Evolutionary conservation across 2,797 vertebrate genomes (phyloP).

Genomic region (Lepus townsendii): DNA sequence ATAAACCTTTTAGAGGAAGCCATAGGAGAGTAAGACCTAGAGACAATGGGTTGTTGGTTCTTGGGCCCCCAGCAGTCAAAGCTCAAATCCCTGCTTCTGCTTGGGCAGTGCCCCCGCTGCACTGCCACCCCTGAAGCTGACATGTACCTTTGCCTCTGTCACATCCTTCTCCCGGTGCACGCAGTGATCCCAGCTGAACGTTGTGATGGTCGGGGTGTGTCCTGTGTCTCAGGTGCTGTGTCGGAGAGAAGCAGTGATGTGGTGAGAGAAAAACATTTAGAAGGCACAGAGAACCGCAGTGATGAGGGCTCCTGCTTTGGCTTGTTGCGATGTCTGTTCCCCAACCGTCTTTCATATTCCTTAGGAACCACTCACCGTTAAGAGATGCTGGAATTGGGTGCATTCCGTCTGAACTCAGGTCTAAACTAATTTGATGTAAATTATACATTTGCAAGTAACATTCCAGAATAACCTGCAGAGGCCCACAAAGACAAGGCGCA

Average conservation of each 20-base stretch:
- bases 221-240: background rate
- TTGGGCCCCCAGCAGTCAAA: background rate
- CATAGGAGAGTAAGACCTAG: background rate
- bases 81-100: background rate
- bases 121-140: background rate
- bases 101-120: accelerated
- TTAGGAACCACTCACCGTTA: slow-evolving; percentile 1
- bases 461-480: slow-evolving; percentile 64
- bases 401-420: slow-evolving; percentile 43
- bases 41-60: background rate
- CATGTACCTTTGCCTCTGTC: background rate
- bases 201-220: too few species aligned
- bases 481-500: slow-evolving; percentile 61
- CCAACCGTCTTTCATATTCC: background rate
- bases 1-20: background rate
- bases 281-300: background rate
- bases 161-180: accelerated
- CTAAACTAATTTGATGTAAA: slow-evolving; percentile 76
- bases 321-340: background rate
- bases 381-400: slow-evolving; percentile 11
- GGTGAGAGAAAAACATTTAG: background rate
- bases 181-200: background rate
- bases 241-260: background rate
- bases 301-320: background rate
- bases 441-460: slow-evolving; percentile 71